These are phyloP conservation scores for Planococcus citri DNA, from an alignment of 1,140 invertebrate species.

Conservation along the genomic window DNA sequence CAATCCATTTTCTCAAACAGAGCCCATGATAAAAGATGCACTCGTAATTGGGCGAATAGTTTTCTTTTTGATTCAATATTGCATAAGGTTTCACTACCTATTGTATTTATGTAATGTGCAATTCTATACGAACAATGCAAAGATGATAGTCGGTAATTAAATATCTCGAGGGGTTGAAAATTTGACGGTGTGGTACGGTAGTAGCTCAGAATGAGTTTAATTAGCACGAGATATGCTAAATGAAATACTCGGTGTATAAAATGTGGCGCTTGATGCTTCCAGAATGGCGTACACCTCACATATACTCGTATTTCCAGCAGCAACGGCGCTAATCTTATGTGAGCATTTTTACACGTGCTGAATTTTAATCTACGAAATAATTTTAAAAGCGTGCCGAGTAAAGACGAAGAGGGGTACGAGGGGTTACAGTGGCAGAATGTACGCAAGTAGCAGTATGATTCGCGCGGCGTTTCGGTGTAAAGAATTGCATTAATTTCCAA, in stretches of 20 bases:
- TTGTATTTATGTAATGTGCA: too few species aligned
- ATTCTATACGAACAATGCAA: too few species aligned
- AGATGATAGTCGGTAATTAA: not conserved
- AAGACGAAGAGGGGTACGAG: too few species aligned
- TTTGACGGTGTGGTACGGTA: too few species aligned
- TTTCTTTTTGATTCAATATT: too few species aligned
- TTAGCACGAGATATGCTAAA: too few species aligned
- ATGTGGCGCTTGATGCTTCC: not conserved
- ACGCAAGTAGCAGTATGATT: not conserved
- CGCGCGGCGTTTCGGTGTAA: not conserved
- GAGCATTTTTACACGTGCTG: not conserved
- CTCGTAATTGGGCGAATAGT: too few species aligned
- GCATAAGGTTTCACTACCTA: too few species aligned
- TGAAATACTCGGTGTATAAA: not conserved
- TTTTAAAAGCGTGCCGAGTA: not conserved
- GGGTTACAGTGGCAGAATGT: not conserved
- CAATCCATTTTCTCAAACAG: too few species aligned
- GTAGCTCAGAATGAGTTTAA: not conserved
- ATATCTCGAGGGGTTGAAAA: too few species aligned
- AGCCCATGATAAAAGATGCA: too few species aligned
- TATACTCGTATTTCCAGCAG: not conserved
- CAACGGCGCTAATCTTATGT: not conserved
- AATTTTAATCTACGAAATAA: not conserved
- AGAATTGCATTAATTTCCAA: constrained; percentile 1
- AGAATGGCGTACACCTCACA: not conserved